Percentiles rank a stretch among this genome's conserved stretches.
These are phyloP conservation scores for Dimorphilus gyrociliatus DNA, from an alignment of 2,888 invertebrate species.

Conservation along the genomic window DNA sequence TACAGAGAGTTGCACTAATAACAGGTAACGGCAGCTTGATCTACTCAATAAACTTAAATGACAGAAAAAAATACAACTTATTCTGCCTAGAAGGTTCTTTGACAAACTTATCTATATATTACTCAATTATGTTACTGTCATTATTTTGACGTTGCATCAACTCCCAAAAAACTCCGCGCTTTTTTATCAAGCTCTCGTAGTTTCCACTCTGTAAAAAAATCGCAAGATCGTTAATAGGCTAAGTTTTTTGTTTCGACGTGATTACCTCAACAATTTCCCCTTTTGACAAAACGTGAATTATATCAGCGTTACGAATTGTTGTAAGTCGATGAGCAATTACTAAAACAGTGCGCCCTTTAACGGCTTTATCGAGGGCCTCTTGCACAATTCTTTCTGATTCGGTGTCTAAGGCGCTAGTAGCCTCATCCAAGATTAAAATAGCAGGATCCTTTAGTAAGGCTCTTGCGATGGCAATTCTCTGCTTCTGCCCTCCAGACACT, in stretches of 20 bases:
- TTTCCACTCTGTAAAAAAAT: constrained; percentile 55
- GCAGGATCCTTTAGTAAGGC: constrained; percentile 79
- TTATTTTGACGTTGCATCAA: constrained; percentile 41
- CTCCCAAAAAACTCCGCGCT: constrained; percentile 68
- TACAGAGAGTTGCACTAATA: too few relatives aligned
- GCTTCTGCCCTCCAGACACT: constrained; percentile 87
- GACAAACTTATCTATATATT: too few relatives aligned
- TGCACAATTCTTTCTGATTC: constrained; percentile 81
- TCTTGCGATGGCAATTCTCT: constrained; percentile 81
- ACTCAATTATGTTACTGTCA: too few relatives aligned
- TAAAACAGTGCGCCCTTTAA: constrained; percentile 70
- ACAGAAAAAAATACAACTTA: too few relatives aligned
- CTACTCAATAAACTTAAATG: too few relatives aligned
- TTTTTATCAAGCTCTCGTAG: constrained; percentile 58
- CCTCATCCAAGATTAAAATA: constrained; percentile 61
- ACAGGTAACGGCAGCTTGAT: too few relatives aligned
- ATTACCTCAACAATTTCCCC: constrained; percentile 45
- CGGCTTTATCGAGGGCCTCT: constrained; percentile 64
- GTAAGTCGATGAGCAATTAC: constrained; percentile 85
- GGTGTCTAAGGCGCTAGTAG: constrained; percentile 81
- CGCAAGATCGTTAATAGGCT: too few relatives aligned
- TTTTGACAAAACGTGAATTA: constrained; percentile 71
- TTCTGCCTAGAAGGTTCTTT: too few relatives aligned
- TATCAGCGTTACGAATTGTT: constrained; percentile 73
- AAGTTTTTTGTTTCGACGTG: not conserved